Base-by-base conservation (phyloP, 2,113 vertebrate genomes). In the Istiophorus platypterus region DNA sequence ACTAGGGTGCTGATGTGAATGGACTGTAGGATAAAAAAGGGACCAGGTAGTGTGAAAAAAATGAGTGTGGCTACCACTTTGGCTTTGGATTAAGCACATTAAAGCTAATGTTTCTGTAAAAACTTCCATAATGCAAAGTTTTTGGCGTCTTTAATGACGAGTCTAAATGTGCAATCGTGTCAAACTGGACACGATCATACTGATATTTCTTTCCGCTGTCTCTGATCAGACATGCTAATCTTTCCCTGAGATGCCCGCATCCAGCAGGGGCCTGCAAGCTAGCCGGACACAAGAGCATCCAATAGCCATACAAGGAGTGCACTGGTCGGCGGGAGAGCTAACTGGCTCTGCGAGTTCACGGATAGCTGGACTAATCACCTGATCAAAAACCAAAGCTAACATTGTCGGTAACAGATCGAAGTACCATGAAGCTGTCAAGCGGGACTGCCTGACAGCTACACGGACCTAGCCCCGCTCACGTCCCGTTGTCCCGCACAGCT, bases 221-320 rank as follows among this genome's bases (percentile, higher is more conserved):
- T 72, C 29, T n/a, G 15, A 54, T 67, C 18, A 7, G 17, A 34
- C 22, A 56, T 47, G 76, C 34, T 65, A 76, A 27, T 63, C 66
- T n/a, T 17, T 3, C 7, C 61, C 24, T 71, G 52, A 39, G 42
- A 45, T 65, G 20, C 3, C 41, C 8, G 78, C 77, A 49, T 63
- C 69, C 80, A 65, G 63, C 45, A 51, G 71, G 66, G 89, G 89
- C 87, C 89, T 91, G 76, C 81, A 85, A 85, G 78, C 76, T 84
- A 81, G 69, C 78, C 17, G 20, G 17, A 31, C 49, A 24, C 54
- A 34, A 45, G 34, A 26, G 45, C 64, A 73, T 71, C 64, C 64
- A 12, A 12, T 5, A 59, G 57, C 7, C 49, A 8, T 26, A 14
- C 76, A 76, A 26, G 52, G 66, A 26, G 29, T 45, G 52, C 2